A percentile compares a stretch with the other conserved stretches of the same genome.
Conservation (phyloP, 2,888 invertebrate species). For the Phragmatobia fuliginosa region DNA sequence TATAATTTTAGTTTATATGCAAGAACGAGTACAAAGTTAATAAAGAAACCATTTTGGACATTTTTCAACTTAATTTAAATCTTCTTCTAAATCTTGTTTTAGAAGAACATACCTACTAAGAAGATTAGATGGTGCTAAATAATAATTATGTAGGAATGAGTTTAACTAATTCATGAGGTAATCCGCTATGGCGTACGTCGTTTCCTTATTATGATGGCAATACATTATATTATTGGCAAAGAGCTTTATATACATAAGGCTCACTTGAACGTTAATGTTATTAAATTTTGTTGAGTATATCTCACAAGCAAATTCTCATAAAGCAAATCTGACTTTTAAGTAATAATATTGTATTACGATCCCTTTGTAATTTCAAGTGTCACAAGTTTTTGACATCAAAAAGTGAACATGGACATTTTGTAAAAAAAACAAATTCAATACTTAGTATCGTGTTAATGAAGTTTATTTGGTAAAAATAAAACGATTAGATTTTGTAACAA, state of each 20-base stretch:
- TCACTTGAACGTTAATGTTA: not conserved
- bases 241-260: not conserved
- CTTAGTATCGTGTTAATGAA: not conserved
- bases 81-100: no score
- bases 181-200: not conserved
- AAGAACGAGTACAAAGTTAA: constrained; percentile 26
- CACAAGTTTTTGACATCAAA: not conserved
- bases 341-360: not conserved
- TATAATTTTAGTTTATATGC: constrained; percentile 27
- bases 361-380: not conserved
- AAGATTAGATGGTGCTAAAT: not conserved
- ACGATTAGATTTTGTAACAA: not conserved
- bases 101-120: not conserved
- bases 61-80: constrained; percentile 23
- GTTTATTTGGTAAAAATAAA: constrained; percentile 4
- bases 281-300: not conserved
- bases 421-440: not conserved
- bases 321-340: not conserved
- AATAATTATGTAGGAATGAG: not conserved
- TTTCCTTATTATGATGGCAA: not conserved
- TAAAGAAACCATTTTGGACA: constrained; percentile 27
- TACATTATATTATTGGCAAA: not conserved
- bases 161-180: not conserved
- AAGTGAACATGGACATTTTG: not conserved
- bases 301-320: not conserved